Conservation (phyloP, 2,113 vertebrate genomes). For the Azemiops feae region DNA sequence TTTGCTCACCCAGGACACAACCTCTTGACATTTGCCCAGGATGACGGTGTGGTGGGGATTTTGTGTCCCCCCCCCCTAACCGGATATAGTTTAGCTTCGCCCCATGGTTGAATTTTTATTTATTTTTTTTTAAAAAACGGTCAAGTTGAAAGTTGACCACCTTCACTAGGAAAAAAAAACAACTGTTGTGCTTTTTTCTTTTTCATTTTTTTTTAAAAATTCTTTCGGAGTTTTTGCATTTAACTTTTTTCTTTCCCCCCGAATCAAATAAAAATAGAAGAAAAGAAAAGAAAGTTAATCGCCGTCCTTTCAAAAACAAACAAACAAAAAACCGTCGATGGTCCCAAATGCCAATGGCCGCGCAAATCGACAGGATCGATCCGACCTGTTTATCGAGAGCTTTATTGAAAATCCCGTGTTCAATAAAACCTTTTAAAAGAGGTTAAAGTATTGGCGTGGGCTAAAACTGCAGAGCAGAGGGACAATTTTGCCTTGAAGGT, state of each 20-base stretch:
- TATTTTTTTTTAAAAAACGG: rapidly evolving
- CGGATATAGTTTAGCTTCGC: neutral
- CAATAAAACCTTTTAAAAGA: neutral
- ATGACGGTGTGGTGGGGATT: neutral
- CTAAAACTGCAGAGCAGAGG: no score
- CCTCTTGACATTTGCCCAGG: neutral
- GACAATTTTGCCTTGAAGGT: no score
- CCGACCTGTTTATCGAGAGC: slow-evolving; percentile 32
- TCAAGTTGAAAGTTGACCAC: neutral
- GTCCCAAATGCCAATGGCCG: slow-evolving; percentile 42
- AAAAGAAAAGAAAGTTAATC: neutral
- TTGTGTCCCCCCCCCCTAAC: no score
- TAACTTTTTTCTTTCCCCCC: no score
- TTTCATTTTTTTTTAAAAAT: no score
- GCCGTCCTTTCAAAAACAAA: slow-evolving; percentile 36
- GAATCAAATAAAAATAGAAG: no score
- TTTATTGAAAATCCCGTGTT: slow-evolving; percentile 42
- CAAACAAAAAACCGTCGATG: neutral
- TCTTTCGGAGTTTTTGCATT: no score
- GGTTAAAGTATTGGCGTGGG: slow-evolving; percentile 40
- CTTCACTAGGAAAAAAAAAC: no score
- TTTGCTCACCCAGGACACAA: neutral
- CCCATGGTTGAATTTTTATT: neutral
- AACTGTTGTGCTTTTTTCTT: no score
- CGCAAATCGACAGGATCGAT: slow-evolving; percentile 29